Evolutionary conservation across 1,140 invertebrate genomes (phyloP).

Genomic region (Stegodyphus dumicola): DNA sequence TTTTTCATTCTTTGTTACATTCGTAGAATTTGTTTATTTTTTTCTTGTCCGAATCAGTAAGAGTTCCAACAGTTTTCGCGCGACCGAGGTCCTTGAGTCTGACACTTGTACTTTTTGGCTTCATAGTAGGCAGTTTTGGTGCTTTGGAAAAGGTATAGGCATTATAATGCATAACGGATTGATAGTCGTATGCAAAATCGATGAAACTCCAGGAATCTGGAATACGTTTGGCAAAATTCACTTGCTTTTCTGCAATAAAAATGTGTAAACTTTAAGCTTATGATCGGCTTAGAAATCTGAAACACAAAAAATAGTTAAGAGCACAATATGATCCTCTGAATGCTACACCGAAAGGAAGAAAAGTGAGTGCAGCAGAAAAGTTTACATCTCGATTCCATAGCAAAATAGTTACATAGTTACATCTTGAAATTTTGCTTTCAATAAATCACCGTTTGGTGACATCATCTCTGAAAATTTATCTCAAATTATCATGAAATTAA

Average conservation of each 20-base stretch:
- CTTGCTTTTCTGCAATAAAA: slow-evolving; percentile 50
- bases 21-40: slow-evolving; percentile 71
- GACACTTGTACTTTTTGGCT: slow-evolving; percentile 63
- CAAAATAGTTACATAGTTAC: too few species aligned
- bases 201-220: slow-evolving; percentile 11
- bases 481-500: too few species aligned
- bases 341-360: too few species aligned
- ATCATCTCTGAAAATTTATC: too few species aligned
- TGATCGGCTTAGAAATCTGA: too few species aligned
- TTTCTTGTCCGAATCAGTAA: slow-evolving; percentile 68
- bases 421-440: too few species aligned
- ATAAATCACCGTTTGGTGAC: too few species aligned
- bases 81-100: slow-evolving; percentile 23
- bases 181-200: slow-evolving; percentile 62
- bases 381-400: too few species aligned
- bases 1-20: slow-evolving; percentile 49
- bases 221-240: slow-evolving; percentile 62
- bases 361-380: too few species aligned
- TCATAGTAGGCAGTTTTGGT: slow-evolving; percentile 70
- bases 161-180: slow-evolving; percentile 61
- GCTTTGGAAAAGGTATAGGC: slow-evolving; percentile 60
- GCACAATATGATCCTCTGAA: too few species aligned
- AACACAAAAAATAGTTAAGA: too few species aligned
- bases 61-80: slow-evolving; percentile 35
- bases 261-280: neutral